phyloP scores from a whole-genome alignment of 2,888 invertebrate genomes.

The Scelioninae gen. 1 region DNA sequence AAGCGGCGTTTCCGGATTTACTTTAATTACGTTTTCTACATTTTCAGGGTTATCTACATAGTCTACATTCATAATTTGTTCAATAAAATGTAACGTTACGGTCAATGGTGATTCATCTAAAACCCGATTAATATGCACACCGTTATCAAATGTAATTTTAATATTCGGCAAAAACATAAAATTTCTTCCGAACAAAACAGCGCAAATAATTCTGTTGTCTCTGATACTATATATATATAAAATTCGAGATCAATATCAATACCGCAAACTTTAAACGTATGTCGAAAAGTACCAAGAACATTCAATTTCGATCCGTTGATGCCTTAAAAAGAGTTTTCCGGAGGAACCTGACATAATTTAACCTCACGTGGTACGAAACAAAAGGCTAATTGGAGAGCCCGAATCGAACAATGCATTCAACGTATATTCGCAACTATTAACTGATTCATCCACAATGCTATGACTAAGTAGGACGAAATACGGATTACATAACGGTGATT shows the following conservation, averaged over 20 bases:
- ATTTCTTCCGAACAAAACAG: constrained; percentile 6
- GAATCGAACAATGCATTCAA: constrained; percentile 2
- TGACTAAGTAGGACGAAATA: too few species aligned
- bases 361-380: not conserved
- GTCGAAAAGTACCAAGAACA: not conserved
- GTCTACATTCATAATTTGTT: too few species aligned
- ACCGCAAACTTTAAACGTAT: not conserved
- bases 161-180: constrained; percentile 21
- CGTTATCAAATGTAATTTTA: not conserved
- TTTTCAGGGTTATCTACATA: too few species aligned
- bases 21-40: too few species aligned
- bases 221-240: not conserved
- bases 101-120: too few species aligned
- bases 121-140: not conserved
- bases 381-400: constrained; percentile 2
- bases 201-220: not conserved
- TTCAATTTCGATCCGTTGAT: constrained; percentile 3
- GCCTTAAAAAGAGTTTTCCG: not conserved
- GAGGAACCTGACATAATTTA: not conserved
- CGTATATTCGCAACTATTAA: too few species aligned
- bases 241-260: not conserved
- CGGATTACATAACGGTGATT: not conserved
- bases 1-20: too few species aligned
- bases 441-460: too few species aligned
- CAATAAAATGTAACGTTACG: too few species aligned